Evolutionary conservation across 2,888 invertebrate species (phyloP), one percentile per base, ranked within the genome.

Genomic region (Bombyx huttoni): DNA sequence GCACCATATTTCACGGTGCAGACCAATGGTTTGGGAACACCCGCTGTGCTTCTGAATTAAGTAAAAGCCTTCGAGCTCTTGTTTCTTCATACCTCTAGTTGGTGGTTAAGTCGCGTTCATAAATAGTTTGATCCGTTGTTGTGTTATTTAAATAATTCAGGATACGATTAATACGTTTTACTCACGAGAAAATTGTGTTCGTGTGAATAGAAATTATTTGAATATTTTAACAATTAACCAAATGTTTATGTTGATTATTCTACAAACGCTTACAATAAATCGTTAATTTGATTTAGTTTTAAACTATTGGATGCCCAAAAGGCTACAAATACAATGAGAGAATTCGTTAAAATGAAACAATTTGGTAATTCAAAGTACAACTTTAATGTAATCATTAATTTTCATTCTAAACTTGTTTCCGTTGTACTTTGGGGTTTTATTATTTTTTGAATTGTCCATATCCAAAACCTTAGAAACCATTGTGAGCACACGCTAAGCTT

Each of bases 1-100:
- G 79, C 74, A 78, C 87, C 84, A 88, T 88, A 88, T 87, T 88
- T 88, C 86, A 88, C 86, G 78, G 75, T 68, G 69, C 75, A 67
- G 66, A 62, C 76, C 76, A 66, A 81, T 78, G 81, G 78, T 81
- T 87, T 81, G 85, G 86, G 88, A 88, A 91, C 91, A 89, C 91
- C 91, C 90, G 91, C 91, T 91, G 91, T 89, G 91, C 91, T 91
- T 90, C 91, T 91, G 91, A 91, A 91, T 91, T 91, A 91, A 91
- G 91, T 91, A 91, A 90, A 91, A 91, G 90, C 91, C 91, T 91
- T 87, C 89, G 89, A 91, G 91, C 91, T 90, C 91, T 90, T 90
- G 89, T 90, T 86, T 80, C 78, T 80, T 79, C 78, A 78, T 80
- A 77, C 81, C 81, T 78, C 81, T 82, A 81, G 80, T 80, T 77